phyloP scores from a whole-genome alignment of 1,140 invertebrate genomes.

The Neodiprion pinetum region DNA sequence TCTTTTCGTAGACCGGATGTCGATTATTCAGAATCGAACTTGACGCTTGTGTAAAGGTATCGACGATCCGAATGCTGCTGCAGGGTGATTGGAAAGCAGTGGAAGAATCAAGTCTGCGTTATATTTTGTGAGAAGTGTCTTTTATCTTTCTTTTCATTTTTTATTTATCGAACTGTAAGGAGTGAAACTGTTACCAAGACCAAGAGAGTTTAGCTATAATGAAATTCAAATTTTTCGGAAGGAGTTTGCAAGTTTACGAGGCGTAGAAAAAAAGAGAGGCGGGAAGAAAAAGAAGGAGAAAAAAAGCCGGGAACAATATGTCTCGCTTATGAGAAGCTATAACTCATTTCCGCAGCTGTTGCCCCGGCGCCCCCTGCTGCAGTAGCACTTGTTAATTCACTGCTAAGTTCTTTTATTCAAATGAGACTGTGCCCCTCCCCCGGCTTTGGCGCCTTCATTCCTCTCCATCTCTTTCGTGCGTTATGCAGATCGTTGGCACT shows the following conservation, averaged over 20 bases:
- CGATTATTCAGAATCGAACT: too few relatives aligned
- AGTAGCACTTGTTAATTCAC: slow-evolving; percentile 25
- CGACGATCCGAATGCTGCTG: not conserved
- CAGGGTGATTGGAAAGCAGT: not conserved
- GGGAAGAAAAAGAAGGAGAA: too few relatives aligned
- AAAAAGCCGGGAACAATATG: slow-evolving; percentile 6
- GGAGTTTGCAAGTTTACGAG: too few relatives aligned
- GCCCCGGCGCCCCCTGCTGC: slow-evolving; percentile 28
- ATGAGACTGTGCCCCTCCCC: slow-evolving; percentile 34
- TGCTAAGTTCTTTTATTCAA: slow-evolving; percentile 48
- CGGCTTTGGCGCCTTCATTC: slow-evolving; percentile 44
- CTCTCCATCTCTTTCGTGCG: slow-evolving; percentile 46
- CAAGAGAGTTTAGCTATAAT: too few relatives aligned
- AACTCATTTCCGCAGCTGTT: slow-evolving; percentile 40
- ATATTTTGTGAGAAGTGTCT: too few relatives aligned
- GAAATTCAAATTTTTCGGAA: too few relatives aligned
- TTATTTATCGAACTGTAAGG: too few relatives aligned
- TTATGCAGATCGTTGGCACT: slow-evolving; percentile 42
- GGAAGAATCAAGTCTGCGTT: too few relatives aligned
- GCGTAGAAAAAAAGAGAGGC: too few relatives aligned
- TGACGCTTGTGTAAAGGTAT: not conserved
- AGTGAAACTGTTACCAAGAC: too few relatives aligned
- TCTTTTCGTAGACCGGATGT: not conserved
- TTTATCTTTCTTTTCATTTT: too few relatives aligned
- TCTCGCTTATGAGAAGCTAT: slow-evolving; percentile 44